Percentiles rank a stretch among this genome's conserved stretches.
Conservation (phyloP, 2,113 vertebrate genomes). For the Cottus gobio region DNA sequence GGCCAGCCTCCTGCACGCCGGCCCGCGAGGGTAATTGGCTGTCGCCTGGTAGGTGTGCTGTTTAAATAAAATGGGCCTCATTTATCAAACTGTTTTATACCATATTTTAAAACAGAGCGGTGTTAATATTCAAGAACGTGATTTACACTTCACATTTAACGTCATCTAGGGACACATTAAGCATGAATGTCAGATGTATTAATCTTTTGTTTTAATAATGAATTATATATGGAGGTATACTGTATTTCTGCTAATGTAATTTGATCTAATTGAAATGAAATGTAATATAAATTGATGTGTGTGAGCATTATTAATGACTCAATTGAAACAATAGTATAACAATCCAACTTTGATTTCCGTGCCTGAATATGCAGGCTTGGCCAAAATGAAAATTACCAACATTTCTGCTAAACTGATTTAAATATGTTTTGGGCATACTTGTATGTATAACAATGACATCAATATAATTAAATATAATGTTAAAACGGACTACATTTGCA, state of each 20-base stretch:
- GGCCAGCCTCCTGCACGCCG: conserved; percentile 49
- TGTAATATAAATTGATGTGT: neutral
- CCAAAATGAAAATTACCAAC: neutral
- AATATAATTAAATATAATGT: neutral
- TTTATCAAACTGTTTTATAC: conserved; percentile 67
- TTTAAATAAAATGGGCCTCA: conserved; percentile 75
- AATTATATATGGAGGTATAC: conserved; percentile 8
- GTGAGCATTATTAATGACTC: neutral
- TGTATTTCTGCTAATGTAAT: conserved; percentile 4
- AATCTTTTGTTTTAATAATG: conserved; percentile 13
- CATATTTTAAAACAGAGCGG: conserved; percentile 31
- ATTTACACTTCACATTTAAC: conserved; percentile 39
- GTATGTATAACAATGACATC: neutral
- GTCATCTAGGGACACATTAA: conserved; percentile 23
- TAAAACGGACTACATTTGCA: neutral
- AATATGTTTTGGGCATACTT: neutral
- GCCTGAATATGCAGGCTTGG: neutral
- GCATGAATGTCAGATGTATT: conserved; percentile 2
- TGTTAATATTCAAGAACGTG: conserved; percentile 51
- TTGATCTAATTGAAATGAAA: neutral
- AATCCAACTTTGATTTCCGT: neutral
- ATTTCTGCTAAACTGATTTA: neutral
- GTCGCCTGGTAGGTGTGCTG: conserved; percentile 71
- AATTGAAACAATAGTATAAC: neutral
- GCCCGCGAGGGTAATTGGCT: conserved; percentile 72